Base-by-base conservation (phyloP, 2,888 invertebrate species). In the Idaea aversata region DNA sequence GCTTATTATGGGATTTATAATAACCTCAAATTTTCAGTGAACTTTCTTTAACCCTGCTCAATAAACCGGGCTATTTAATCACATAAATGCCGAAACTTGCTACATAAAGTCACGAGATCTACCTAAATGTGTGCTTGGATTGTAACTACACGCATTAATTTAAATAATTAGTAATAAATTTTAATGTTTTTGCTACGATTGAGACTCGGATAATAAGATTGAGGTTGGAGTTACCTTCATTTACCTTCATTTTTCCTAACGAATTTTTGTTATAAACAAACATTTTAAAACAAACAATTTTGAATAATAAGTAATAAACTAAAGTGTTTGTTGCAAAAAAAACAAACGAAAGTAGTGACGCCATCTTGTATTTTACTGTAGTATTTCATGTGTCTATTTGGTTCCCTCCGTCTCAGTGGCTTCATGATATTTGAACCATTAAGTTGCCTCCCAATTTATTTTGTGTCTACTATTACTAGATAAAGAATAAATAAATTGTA, bases 1-100 rank as follows among this genome's bases (percentile, higher is more conserved):
- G 66, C 67, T 73, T 67, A 69, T 70, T 72, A 65, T 66, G 34
- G 68, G 64, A 62, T 62, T 69, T 66, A 67, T 71, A 65, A 69
- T 71, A 59, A 59, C 59, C 62, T 64, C 66, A 70, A 70, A 66
- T 70, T 70, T 70, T 67, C 66, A 65, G 58, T 64, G 47, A 63
- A 70, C 62, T 70, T 70, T 67, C 60, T 66, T 65, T 69, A 69
- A 67, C 60, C 62, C 60, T 64, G 62, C 61, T 63, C 57, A 61
- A 65, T 63, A 63, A 65, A 47, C 47, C 47, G 47, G 47, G 47
- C 47, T 47, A 47, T 47, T 47, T 47, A 47, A 47, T 47, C 47
- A 47, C 47, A 47, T 47, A 47, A 47, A 47, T 47, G 47, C 47
- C 47, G 13, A 47, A 47, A 47, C 47, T 47, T 47, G 47, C 47